Base-by-base conservation (phyloP, 2,113 vertebrate species). In the Callipepla squamata region DNA sequence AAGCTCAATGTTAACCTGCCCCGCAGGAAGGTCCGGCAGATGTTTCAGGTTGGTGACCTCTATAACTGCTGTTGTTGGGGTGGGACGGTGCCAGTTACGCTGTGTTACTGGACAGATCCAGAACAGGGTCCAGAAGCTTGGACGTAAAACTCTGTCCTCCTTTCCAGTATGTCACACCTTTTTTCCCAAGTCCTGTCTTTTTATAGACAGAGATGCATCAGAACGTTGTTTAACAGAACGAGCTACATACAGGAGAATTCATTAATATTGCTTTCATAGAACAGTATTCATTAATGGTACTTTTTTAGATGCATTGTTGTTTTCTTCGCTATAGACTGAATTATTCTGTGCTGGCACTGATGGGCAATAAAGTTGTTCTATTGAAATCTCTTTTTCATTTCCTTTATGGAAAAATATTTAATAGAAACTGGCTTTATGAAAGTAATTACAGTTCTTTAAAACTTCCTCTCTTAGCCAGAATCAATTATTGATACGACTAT, bases 1-100 rank as follows among this genome's bases (percentile, higher is more conserved):
- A 99, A 99, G 92, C 97, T 99, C 40, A 99, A 99, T 16, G 99
- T 99, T n/a, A 99, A 98, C 92, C 97, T 99, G 95, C 99, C 99
- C 21, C 98, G 99, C 45, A 98, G 99, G 95, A 99, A 99, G 97
- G 99, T 99, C 96, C 98, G 99, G 32, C 99, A 99, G 82, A 99
- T 99, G 99, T 99, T 99, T 93, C 99, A 99, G 99, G 99, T 99
- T n/a, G 32, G 98, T 90, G 67, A 6, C 21, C 18, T 73, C 48
- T 36, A 16, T 26, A 9, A 10, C 6, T 22, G 18, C 57, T 1
- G 1, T 13, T 57, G 4, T 9, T 6, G 48, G 6, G 42, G 16
- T 18, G 12, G 6, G 3, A 0, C 1, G 6, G 55, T 42, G 58
- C 9, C 11, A 4, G 6, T 1, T 1, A 0, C 0, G 1, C 30